Conservation (phyloP, 2,888 invertebrate species). For the Strigamia crassipes region DNA sequence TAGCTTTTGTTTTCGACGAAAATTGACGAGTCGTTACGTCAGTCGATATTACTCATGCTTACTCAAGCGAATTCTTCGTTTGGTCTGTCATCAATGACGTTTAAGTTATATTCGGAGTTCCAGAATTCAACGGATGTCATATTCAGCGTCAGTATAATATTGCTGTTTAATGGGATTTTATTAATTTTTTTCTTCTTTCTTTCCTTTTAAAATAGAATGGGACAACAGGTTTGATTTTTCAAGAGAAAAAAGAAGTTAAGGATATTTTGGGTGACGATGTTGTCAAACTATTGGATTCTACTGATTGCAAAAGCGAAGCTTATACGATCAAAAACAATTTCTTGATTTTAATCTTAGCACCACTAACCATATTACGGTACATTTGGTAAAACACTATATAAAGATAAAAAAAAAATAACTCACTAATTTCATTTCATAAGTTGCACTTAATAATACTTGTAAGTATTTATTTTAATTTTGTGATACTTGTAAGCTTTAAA, state of each 20-base stretch:
- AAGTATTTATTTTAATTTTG: neutral
- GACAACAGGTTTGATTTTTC: neutral
- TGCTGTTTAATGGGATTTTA: neutral
- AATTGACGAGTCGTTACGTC: neutral
- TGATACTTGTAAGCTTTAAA: neutral
- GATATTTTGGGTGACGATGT: neutral
- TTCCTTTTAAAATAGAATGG: neutral
- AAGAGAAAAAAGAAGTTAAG: neutral
- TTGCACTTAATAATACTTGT: neutral
- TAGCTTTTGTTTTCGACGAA: slow-evolving; percentile 2
- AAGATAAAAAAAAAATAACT: neutral
- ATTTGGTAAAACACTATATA: neutral
- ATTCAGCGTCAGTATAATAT: slow-evolving; percentile 19
- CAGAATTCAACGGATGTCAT: slow-evolving; percentile 3
- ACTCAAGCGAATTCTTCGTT: slow-evolving; percentile 4
- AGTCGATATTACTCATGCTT: slow-evolving; percentile 3
- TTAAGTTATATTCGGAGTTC: neutral
- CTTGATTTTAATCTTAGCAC: neutral
- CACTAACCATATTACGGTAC: neutral
- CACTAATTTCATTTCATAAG: neutral
- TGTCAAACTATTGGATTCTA: neutral
- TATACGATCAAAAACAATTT: neutral
- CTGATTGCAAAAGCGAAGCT: neutral
- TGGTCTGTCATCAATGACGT: neutral
- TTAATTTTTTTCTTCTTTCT: neutral